These are phyloP conservation scores for Rhinoraja longicauda DNA, from an alignment of 2,797 vertebrate species.

Conservation along the genomic window DNA sequence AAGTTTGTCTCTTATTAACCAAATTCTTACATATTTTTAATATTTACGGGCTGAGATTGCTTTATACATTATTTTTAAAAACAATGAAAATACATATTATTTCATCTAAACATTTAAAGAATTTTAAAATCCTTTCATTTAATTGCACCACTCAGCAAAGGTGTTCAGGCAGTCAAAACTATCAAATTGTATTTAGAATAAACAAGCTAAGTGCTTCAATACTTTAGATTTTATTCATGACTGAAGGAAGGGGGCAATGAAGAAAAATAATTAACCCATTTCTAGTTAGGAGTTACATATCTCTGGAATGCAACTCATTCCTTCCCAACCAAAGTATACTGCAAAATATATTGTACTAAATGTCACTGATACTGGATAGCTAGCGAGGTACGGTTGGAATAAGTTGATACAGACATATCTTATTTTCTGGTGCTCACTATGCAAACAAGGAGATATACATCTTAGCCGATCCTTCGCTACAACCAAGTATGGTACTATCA, in stretches of 20 bases:
- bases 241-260: background rate
- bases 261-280: background rate
- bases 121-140: background rate
- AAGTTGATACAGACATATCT: background rate
- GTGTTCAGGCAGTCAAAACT: background rate
- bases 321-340: background rate
- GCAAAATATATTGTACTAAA: slow-evolving; percentile 2
- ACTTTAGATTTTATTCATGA: background rate
- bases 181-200: background rate
- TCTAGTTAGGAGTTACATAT: background rate
- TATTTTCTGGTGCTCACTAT: background rate
- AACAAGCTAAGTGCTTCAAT: background rate
- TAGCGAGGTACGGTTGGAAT: background rate
- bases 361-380: background rate
- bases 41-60: background rate
- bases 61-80: too few relatives aligned
- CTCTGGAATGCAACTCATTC: background rate
- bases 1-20: background rate
- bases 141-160: background rate
- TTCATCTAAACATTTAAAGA: too few relatives aligned
- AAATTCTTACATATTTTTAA: background rate
- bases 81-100: background rate
- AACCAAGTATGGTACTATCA: too few relatives aligned
- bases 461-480: too few relatives aligned
- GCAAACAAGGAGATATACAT: too few relatives aligned